phyloP scores from a whole-genome alignment of 2,113 vertebrate species.

The Perca fluviatilis region DNA sequence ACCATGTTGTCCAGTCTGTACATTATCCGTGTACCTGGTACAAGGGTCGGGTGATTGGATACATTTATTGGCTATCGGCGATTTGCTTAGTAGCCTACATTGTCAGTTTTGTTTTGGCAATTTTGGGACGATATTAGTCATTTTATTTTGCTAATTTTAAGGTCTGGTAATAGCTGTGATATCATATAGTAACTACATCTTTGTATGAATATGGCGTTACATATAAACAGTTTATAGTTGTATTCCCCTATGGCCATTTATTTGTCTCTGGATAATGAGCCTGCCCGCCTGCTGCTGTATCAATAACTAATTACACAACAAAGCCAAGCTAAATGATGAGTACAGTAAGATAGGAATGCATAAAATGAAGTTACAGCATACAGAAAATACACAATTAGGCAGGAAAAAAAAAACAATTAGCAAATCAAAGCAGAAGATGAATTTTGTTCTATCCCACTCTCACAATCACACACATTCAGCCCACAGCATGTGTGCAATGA shows the following conservation, averaged over 20 bases:
- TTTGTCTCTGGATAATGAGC: background rate
- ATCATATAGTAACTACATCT: background rate
- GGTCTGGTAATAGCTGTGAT: too few relatives aligned
- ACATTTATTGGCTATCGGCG: too few relatives aligned
- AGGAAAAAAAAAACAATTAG: conserved; percentile 28
- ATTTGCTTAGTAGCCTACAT: too few relatives aligned
- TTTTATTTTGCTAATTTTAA: too few relatives aligned
- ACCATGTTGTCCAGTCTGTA: too few relatives aligned
- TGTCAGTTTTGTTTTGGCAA: too few relatives aligned
- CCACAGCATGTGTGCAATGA: background rate
- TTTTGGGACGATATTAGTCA: too few relatives aligned
- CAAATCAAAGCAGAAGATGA: conserved; percentile 65
- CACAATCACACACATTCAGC: background rate
- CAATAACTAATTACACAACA: conserved; percentile 21
- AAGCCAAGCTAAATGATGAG: conserved; percentile 58
- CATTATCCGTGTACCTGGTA: too few relatives aligned
- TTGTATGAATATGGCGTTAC: background rate
- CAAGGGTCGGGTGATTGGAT: too few relatives aligned
- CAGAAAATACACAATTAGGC: conserved; percentile 21
- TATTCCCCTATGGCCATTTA: background rate
- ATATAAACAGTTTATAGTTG: background rate
- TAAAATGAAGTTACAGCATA: conserved; percentile 43
- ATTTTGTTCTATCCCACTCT: background rate
- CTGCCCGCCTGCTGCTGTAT: conserved; percentile 61
- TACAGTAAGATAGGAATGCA: conserved; percentile 31